These are phyloP conservation scores for Blera fallax DNA, from an alignment of 2,888 invertebrate genomes.

Conservation along the genomic window DNA sequence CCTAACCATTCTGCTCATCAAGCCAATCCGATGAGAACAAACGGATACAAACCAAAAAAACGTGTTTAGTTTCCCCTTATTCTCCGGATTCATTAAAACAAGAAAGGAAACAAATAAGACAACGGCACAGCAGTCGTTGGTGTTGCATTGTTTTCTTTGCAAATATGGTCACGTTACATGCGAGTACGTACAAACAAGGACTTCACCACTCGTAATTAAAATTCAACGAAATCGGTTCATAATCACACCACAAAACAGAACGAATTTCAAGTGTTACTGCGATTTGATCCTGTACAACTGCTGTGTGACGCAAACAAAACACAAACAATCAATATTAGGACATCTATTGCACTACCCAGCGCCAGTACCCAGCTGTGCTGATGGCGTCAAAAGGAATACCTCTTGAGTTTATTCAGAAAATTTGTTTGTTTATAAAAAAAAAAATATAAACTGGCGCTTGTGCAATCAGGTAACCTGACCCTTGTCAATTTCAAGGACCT, in stretches of 20 bases:
- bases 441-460: conserved; percentile 9
- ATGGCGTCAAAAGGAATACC: conserved; percentile 8
- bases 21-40: no score
- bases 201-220: not conserved
- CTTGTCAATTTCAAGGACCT: conserved; percentile 10
- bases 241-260: not conserved
- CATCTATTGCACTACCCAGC: conserved; percentile 6
- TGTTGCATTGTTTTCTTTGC: no score
- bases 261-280: conserved; percentile 23
- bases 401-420: conserved; percentile 32
- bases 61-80: no score
- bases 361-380: conserved; percentile 39
- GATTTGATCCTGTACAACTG: conserved; percentile 34
- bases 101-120: no score
- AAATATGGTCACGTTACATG: no score
- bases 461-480: conserved; percentile 19
- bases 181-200: no score
- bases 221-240: conserved; percentile 22
- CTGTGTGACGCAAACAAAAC: not conserved
- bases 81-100: no score
- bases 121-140: no score
- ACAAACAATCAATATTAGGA: conserved; percentile 31
- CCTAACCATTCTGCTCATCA: no score
- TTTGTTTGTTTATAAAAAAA: conserved; percentile 29
- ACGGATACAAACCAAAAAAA: no score